A percentile compares a stretch with the other conserved stretches of the same genome.
Conservation (phyloP, 2,113 vertebrate genomes). For the Castor canadensis region DNA sequence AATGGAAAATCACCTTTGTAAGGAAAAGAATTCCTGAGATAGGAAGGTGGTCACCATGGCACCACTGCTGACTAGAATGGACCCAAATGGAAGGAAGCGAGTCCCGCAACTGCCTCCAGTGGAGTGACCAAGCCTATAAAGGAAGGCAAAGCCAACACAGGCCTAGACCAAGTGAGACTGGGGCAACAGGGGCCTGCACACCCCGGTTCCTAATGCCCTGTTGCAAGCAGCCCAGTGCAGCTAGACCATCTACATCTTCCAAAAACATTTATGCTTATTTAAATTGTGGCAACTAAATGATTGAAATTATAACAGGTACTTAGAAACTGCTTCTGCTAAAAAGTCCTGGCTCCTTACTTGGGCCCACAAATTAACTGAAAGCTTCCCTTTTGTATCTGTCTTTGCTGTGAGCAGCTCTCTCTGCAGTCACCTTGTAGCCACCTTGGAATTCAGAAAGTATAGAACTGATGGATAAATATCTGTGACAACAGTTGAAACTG, state of each 20-base stretch:
- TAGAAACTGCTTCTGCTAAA: no score
- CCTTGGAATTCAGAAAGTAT: no score
- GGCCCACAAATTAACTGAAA: no score
- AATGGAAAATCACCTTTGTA: background rate
- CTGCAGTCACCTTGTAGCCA: no score
- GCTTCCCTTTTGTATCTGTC: background rate
- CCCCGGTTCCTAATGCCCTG: background rate
- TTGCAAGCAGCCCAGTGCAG: background rate
- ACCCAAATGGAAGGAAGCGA: background rate
- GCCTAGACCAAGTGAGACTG: no score
- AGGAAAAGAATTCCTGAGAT: background rate
- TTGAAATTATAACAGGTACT: no score
- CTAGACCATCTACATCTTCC: background rate
- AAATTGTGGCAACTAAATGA: no score
- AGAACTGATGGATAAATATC: no score
- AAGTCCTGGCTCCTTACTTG: no score
- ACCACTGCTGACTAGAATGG: background rate
- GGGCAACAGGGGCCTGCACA: fast-evolving
- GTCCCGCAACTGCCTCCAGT: background rate
- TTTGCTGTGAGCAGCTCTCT: no score
- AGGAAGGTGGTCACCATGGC: background rate
- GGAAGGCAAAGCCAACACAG: background rate
- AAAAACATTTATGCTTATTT: background rate
- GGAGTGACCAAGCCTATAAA: background rate
- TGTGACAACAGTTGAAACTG: no score